phyloP scores from a whole-genome alignment of 2,888 invertebrate species.

The Ochlodes sylvanus region DNA sequence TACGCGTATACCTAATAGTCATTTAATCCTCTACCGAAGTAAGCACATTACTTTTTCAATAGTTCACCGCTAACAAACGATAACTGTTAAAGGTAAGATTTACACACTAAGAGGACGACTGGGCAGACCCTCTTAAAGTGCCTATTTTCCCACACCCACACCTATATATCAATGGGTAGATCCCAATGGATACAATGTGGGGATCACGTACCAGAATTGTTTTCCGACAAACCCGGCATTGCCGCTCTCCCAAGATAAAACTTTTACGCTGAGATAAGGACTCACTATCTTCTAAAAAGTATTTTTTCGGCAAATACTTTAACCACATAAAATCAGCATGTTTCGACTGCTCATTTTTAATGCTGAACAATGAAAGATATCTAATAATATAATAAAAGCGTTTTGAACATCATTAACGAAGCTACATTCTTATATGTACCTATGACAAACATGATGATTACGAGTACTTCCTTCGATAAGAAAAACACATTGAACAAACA shows the following conservation, averaged over 20 bases:
- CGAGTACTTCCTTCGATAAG: too few species aligned
- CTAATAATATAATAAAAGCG: too few species aligned
- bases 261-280: slow-evolving; percentile 32
- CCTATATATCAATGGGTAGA: slow-evolving; percentile 70
- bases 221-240: slow-evolving; percentile 70
- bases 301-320: slow-evolving; percentile 23
- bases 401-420: too few species aligned
- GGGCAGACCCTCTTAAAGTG: slow-evolving; percentile 29
- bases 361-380: too few species aligned
- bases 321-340: background rate
- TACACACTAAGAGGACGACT: slow-evolving; percentile 24
- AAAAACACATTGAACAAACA: too few species aligned
- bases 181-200: slow-evolving; percentile 64
- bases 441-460: too few species aligned
- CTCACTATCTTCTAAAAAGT: slow-evolving; percentile 21
- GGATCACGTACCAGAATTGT: slow-evolving; percentile 75
- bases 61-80: slow-evolving; percentile 25
- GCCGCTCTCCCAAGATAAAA: slow-evolving; percentile 51
- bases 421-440: too few species aligned
- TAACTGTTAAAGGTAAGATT: slow-evolving; percentile 35
- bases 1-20: background rate
- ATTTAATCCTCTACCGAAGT: background rate
- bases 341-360: too few species aligned
- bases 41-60: slow-evolving; percentile 16
- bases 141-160: slow-evolving; percentile 46